A percentile compares a stretch with the other conserved stretches of the same genome.
These are phyloP conservation scores for Parthenolecanium corni DNA, from an alignment of 2,888 invertebrate genomes.

Conservation along the genomic window DNA sequence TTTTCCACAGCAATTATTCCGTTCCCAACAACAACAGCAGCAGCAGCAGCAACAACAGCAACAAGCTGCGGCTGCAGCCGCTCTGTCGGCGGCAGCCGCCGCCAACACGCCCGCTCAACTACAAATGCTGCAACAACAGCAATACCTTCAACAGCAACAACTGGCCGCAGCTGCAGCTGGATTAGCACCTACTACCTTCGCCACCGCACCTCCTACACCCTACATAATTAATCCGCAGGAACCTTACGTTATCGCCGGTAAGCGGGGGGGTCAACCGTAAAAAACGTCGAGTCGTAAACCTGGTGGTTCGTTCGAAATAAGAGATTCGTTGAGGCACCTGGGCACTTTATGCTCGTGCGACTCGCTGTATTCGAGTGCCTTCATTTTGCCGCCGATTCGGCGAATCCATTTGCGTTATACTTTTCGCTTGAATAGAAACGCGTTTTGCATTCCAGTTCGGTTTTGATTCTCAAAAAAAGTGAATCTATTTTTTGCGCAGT, in stretches of 20 bases:
- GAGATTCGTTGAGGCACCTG: too few relatives aligned
- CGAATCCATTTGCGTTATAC: too few relatives aligned
- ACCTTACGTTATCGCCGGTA: constrained; percentile 54
- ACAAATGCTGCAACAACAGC: constrained; percentile 62
- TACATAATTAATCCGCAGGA: constrained; percentile 80
- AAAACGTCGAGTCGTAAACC: too few relatives aligned
- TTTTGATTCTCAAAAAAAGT: too few relatives aligned
- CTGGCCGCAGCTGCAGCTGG: constrained; percentile 53
- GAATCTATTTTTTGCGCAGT: too few relatives aligned
- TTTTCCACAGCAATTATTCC: constrained; percentile 20
- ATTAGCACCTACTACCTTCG: constrained; percentile 55
- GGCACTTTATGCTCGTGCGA: too few relatives aligned
- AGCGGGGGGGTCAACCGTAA: too few relatives aligned
- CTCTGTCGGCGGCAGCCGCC: constrained; percentile 55
- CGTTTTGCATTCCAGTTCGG: too few relatives aligned
- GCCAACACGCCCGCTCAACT: constrained; percentile 57
- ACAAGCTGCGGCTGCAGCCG: constrained; percentile 51
- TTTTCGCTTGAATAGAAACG: too few relatives aligned
- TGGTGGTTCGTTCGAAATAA: too few relatives aligned
- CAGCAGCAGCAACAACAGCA: constrained; percentile 20
- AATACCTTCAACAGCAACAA: constrained; percentile 45
- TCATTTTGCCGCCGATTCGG: too few relatives aligned
- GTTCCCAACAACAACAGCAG: constrained; percentile 12
- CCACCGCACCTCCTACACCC: constrained; percentile 56
- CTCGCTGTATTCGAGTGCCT: too few relatives aligned